Base-by-base conservation (phyloP, 2,797 vertebrate species). In the Dendrocincla fuliginosa region DNA sequence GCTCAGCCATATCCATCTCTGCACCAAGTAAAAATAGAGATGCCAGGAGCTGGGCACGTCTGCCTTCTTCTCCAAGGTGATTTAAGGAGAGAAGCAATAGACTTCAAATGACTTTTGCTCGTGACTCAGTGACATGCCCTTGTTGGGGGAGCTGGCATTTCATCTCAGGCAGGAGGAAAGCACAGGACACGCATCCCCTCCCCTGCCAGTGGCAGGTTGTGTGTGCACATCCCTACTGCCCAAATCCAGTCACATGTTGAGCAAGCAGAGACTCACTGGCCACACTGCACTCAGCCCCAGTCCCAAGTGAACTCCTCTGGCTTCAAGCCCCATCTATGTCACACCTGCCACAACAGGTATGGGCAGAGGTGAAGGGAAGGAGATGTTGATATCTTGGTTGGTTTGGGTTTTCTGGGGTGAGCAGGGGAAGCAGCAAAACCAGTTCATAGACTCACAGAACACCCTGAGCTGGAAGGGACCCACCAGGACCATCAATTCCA, bases 1-100 rank as follows among this genome's bases (percentile, higher is more conserved):
- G 93, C 77, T 92, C 91, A 81, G 96, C 55, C 82, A 11, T 35
- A 91, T 89, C 92, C 83, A 94, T 89, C 92, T 63, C 84, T 55
- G 79, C 76, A 85, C 11, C 0, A 42, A 89, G 50, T 77, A 89
- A 94, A 96, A 94, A 91, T 77, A 96, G 91, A 93, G 81, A 87
- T 69, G 75, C 73, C 71, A 88, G 59, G 92, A 96, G 92, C 92
- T 63, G 73, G 87, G 89, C 84, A 93, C 0, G 42, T 63, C 84
- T 57, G 84, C 69, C 25, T 69, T 35, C 79, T 75, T 32, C 18
- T 74, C 82, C 89, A 92, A 78, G 90, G 90, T 94, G 96, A 95
- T 78, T 81, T 96, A 83, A 94, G 79, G 87, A 94, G 84, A 96
- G 53, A 68, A 53, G 71, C 10, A 16, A 0, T 4, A 60, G 61